phyloP scores from a whole-genome alignment of 2,797 vertebrate species.

The Typhlichthys subterraneus region DNA sequence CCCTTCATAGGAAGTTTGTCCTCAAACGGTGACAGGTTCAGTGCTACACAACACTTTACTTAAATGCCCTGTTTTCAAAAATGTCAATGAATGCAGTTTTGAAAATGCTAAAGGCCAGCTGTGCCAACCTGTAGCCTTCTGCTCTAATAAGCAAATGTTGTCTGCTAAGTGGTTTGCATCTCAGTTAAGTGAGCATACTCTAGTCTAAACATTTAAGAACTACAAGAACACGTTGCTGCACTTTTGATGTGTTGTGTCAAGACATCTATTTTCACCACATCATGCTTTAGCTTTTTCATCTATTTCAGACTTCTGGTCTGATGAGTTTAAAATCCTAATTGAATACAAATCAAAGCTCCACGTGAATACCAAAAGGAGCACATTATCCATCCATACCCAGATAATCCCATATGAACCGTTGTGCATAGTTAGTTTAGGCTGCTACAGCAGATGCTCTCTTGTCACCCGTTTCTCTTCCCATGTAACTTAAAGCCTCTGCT shows the following conservation, averaged over 20 bases:
- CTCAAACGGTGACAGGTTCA: not conserved
- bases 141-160: not conserved
- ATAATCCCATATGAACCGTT: too few species aligned
- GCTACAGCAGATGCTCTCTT: not conserved
- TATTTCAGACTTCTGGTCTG: not conserved
- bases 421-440: too few species aligned
- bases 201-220: not conserved
- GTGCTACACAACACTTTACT: not conserved
- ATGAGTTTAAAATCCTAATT: not conserved
- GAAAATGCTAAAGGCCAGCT: not conserved
- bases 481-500: conserved; percentile 1
- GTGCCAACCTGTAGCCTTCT: not conserved
- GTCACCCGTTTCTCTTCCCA: not conserved
- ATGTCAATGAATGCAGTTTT: not conserved
- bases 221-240: not conserved
- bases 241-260: not conserved
- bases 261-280: not conserved
- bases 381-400: too few species aligned
- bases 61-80: not conserved
- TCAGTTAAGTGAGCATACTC: not conserved
- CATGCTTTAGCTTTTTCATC: not conserved
- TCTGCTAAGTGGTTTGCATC: not conserved
- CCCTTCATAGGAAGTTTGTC: not conserved
- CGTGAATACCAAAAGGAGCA: too few species aligned
- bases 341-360: not conserved